These are phyloP conservation scores for Drosophila bunnanda DNA, from an alignment of 2,888 invertebrate species.

Conservation along the genomic window DNA sequence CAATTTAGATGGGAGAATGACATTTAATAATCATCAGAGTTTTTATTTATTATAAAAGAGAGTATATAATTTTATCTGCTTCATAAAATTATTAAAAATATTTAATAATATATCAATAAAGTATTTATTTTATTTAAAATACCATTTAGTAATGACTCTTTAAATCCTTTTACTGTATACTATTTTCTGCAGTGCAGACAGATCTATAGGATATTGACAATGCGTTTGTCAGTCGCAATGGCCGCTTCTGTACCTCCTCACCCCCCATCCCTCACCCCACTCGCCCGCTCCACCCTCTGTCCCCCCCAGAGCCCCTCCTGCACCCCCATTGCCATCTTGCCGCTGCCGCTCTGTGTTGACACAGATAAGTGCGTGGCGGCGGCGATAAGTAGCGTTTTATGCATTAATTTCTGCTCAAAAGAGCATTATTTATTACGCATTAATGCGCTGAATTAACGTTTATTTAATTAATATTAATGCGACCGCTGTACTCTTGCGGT, in stretches of 20 bases:
- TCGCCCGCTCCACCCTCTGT: not conserved
- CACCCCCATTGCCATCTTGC: conserved; percentile 31
- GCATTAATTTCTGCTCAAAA: conserved; percentile 77
- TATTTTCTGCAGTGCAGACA: conserved; percentile 40
- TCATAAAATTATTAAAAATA: not conserved
- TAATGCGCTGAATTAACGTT: conserved; percentile 81
- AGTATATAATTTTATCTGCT: not conserved
- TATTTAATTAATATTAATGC: conserved; percentile 80
- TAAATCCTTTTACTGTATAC: not conserved
- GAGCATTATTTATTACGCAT: conserved; percentile 80
- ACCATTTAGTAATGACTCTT: too few species aligned
- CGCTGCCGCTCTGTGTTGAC: conserved; percentile 65
- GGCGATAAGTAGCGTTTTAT: conserved; percentile 79
- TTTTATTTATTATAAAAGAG: not conserved
- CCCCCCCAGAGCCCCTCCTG: not conserved
- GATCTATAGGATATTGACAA: conserved; percentile 78
- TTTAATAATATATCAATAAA: not conserved
- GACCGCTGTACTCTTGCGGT: conserved; percentile 35
- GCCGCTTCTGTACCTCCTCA: conserved; percentile 15
- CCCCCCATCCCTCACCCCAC: not conserved
- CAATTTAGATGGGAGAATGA: not conserved
- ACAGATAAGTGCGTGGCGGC: conserved; percentile 77
- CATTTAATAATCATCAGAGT: not conserved
- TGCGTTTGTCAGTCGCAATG: conserved; percentile 69
- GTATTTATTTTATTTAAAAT: not conserved